phyloP scores from a whole-genome alignment of 2,797 vertebrate genomes.

The Peromyscus melanophrys region DNA sequence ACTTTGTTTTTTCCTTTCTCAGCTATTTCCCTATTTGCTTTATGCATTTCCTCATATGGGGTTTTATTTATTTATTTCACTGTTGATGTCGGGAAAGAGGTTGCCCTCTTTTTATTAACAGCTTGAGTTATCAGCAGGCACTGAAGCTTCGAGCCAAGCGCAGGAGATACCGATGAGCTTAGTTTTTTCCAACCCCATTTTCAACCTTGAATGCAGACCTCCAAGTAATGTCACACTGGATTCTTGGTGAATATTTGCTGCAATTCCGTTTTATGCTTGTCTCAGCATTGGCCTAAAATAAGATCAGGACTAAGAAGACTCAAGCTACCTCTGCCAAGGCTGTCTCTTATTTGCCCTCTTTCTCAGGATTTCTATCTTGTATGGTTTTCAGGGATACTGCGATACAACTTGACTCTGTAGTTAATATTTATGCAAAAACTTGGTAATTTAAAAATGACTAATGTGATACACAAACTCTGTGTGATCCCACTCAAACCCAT shows the following conservation, averaged over 20 bases:
- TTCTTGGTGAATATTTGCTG: conserved; percentile 15
- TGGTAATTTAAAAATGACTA: neutral
- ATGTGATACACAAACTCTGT: neutral
- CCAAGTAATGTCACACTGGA: neutral
- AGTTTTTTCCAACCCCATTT: neutral
- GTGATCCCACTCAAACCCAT: neutral
- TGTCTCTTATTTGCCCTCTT: neutral
- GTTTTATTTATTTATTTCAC: conserved; percentile 64
- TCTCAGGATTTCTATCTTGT: neutral
- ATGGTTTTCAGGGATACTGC: neutral
- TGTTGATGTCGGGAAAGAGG: neutral
- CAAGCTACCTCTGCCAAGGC: neutral
- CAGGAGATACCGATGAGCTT: neutral
- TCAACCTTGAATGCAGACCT: conserved; percentile 53
- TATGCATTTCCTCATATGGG: neutral
- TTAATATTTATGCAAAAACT: neutral
- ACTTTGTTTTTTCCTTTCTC: conserved; percentile 73
- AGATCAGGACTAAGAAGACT: neutral
- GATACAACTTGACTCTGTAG: neutral
- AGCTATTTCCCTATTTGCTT: conserved; percentile 59
- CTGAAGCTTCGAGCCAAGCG: conserved; percentile 18
- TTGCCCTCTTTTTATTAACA: conserved; percentile 76
- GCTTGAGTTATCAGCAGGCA: conserved; percentile 68
- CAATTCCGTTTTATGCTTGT: conserved; percentile 5
- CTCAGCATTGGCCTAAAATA: conserved; percentile 57